A percentile compares a stretch with the other conserved stretches of the same genome.
Evolutionary conservation across 2,888 invertebrate species (phyloP).

Genomic region (Brachypterus glaber): DNA sequence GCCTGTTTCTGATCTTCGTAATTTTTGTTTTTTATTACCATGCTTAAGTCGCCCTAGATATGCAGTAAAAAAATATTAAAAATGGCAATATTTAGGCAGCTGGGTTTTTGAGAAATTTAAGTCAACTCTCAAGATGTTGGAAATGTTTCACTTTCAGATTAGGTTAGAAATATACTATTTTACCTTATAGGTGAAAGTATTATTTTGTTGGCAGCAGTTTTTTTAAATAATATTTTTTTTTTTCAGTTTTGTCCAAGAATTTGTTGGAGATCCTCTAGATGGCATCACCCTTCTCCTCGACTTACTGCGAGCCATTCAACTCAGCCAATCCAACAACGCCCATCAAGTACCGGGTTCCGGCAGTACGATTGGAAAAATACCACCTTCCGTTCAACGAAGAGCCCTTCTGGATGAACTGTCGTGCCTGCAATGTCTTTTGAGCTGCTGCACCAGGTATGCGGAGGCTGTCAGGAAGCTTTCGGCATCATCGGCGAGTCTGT

Average conservation of each 20-base stretch:
- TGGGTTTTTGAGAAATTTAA: too few relatives aligned
- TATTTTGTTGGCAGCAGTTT: too few relatives aligned
- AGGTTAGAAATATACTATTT: too few relatives aligned
- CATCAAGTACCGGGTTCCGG: conserved; percentile 29
- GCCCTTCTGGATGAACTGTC: conserved; percentile 80
- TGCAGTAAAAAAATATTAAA: too few relatives aligned
- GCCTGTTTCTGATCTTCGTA: too few relatives aligned
- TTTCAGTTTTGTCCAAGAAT: conserved; percentile 84
- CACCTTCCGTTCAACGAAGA: conserved; percentile 60
- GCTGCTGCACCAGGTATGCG: conserved; percentile 67
- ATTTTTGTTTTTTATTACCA: too few relatives aligned
- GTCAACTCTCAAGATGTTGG: too few relatives aligned
- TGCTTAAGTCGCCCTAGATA: too few relatives aligned
- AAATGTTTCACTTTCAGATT: too few relatives aligned
- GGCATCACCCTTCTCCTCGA: conserved; percentile 78
- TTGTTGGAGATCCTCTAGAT: conserved; percentile 78
- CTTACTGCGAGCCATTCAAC: conserved; percentile 75
- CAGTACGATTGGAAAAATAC: conserved; percentile 43
- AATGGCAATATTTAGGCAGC: too few relatives aligned
- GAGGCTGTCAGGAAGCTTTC: conserved; percentile 72
- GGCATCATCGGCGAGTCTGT: conserved; percentile 68
- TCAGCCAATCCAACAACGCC: conserved; percentile 58
- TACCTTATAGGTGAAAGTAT: too few relatives aligned
- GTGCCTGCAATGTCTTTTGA: conserved; percentile 79
- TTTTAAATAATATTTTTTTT: too few relatives aligned